phyloP scores from a whole-genome alignment of 2,113 vertebrate genomes.

The Meles meles region DNA sequence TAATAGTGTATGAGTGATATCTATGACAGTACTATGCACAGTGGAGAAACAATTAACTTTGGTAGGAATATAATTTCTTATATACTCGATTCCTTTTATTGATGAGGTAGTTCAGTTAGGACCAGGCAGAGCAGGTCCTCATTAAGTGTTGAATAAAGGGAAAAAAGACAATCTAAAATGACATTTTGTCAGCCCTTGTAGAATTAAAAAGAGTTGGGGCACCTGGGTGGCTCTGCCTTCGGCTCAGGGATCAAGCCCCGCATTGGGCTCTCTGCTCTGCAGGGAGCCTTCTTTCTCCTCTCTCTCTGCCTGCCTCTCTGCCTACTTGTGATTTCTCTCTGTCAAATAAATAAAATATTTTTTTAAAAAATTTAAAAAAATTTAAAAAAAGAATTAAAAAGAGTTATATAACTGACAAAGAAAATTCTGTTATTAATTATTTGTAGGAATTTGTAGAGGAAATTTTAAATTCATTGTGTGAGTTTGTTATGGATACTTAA shows the following conservation, averaged over 20 bases:
- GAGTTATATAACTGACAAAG: conserved; percentile 1
- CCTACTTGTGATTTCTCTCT: too few relatives aligned
- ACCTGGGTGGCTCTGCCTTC: too few relatives aligned
- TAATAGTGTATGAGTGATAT: background rate
- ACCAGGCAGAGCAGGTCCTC: background rate
- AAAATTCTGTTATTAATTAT: background rate
- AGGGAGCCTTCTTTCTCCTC: too few relatives aligned
- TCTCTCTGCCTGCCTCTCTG: too few relatives aligned
- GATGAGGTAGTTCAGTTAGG: conserved; percentile 10
- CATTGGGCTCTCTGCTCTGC: too few relatives aligned
- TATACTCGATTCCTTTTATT: background rate
- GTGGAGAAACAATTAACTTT: conserved; percentile 15
- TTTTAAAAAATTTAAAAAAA: too few relatives aligned
- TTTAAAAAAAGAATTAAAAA: too few relatives aligned
- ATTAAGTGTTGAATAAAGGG: background rate
- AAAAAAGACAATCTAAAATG: conserved; percentile 16
- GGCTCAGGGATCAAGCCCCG: too few relatives aligned
- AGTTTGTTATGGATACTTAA: background rate
- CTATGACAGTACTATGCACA: background rate
- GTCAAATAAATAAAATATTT: too few relatives aligned
- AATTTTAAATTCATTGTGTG: conserved; percentile 6
- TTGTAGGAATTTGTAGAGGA: background rate
- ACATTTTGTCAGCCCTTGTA: background rate
- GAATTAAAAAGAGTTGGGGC: background rate
- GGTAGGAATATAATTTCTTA: conserved; percentile 6